Evolutionary conservation across 2,113 vertebrate genomes (phyloP).

Genomic region (Egretta garzetta): DNA sequence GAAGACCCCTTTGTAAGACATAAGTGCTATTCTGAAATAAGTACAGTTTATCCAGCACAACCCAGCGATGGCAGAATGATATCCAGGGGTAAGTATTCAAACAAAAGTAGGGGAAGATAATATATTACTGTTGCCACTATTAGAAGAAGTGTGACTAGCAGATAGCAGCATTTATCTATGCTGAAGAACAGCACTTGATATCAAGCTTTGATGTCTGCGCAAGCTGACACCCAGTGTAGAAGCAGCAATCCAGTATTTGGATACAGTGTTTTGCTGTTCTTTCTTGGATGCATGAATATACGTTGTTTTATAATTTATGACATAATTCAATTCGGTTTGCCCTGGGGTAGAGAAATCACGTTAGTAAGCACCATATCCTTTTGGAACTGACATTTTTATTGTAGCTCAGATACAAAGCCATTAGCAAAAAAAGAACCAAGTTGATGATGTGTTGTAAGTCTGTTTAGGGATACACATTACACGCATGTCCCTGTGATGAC

Average conservation of each 20-base stretch:
- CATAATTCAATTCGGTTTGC: not conserved
- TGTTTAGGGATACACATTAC: not conserved
- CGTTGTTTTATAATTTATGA: not conserved
- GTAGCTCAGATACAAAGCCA: not conserved
- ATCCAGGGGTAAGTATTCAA: not conserved
- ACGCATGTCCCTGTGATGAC: not conserved
- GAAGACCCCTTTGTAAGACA: not conserved
- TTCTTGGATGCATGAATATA: not conserved
- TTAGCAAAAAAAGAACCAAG: not conserved
- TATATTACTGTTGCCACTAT: not conserved
- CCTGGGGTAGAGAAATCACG: not conserved
- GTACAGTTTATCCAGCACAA: not conserved
- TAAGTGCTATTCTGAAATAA: not conserved
- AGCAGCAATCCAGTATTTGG: not conserved
- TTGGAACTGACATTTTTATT: not conserved
- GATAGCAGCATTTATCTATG: not conserved
- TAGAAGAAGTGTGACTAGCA: not conserved
- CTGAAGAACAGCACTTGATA: not conserved
- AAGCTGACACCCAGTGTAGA: not conserved
- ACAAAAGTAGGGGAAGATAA: not conserved
- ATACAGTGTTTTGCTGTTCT: not conserved
- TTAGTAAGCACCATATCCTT: not conserved
- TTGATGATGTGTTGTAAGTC: not conserved
- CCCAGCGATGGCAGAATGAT: not conserved
- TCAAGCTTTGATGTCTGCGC: not conserved